Evolutionary conservation across 2,797 vertebrate genomes (phyloP), one percentile per base, ranked within the genome.

Genomic region (Orientallactaga sibirica): DNA sequence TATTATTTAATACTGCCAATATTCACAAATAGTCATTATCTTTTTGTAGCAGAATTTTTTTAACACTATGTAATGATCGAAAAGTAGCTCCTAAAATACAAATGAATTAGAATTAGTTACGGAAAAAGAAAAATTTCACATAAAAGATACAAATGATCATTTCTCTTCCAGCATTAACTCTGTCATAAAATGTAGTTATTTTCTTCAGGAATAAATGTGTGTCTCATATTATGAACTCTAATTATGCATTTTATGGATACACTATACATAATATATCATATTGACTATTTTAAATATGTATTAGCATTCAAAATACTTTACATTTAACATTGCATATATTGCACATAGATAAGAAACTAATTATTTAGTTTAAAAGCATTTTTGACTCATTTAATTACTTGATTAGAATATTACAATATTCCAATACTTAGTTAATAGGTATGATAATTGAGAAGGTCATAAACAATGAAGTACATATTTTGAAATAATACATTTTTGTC

Each of bases 21-120:
- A 6, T 1, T 67, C 4, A 92, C 33, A 91, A 89, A 67, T 58
- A 33, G 58, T 58, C 68, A 82, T 29, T 86, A 7, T 16, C 48
- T n/a, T 24, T 79, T 70, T 71, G 2, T 94, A 80, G 15, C 0
- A 88, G 41, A 91, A 91, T 93, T 90, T 88, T 88, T 90, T 8
- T 88, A 75, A 48, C 11, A 80, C 5, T 82, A 48, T 76, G 7
- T 58, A 88, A 61, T 84, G 8, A 33, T 67, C 84, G 86, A 77
- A 86, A 94, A 64, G n/a, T 71, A 90, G 1, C n/a, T 77, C 4
- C 14, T 66, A 74, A 83, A 81, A 67, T 64, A 68, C 10, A 14
- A 18, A 55, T 73, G 62, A 9, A 74, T 25, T 83, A 91, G 48
- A 86, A 87, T 81, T 20, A 64, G 0, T 71, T 76, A 48, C 3